These are phyloP conservation scores for Lepidonotus clava DNA, from an alignment of 2,888 invertebrate species.

Conservation along the genomic window DNA sequence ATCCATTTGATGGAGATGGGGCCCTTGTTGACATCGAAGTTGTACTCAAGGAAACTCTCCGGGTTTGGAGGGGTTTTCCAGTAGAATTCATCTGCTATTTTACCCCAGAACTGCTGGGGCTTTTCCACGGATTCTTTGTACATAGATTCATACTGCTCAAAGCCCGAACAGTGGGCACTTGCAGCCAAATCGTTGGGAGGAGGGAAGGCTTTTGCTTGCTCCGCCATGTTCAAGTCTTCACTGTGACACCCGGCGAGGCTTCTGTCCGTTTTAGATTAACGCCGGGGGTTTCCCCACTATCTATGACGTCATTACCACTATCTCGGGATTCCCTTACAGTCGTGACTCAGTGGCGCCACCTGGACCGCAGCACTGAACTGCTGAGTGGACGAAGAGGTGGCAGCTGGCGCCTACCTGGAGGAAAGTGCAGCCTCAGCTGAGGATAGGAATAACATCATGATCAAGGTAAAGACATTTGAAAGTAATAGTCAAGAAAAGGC, in stretches of 20 bases:
- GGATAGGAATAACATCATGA: no score
- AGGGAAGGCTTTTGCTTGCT: constrained; percentile 59
- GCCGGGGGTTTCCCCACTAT: neutral
- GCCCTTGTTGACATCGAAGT: constrained; percentile 93
- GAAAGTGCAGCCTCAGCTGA: no score
- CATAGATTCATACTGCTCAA: constrained; percentile 90
- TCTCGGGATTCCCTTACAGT: neutral
- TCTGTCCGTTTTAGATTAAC: neutral
- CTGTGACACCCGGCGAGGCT: neutral
- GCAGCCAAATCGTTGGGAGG: constrained; percentile 72
- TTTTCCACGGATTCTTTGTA: constrained; percentile 92
- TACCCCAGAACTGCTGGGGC: constrained; percentile 95
- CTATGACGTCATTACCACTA: neutral
- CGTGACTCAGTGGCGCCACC: no score
- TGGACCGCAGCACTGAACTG: no score
- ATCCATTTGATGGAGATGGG: constrained; percentile 96
- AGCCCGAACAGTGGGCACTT: constrained; percentile 84
- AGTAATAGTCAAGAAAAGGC: no score
- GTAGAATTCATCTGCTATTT: constrained; percentile 94
- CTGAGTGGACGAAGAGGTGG: no score
- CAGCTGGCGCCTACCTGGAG: no score
- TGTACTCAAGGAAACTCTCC: constrained; percentile 91
- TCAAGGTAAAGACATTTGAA: no score
- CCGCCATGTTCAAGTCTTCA: constrained; percentile 7
- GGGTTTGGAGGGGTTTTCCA: constrained; percentile 87